Evolutionary conservation across 2,888 invertebrate species (phyloP), one percentile per base, ranked within the genome.

Genomic region (Cryptocheilus praepositus): DNA sequence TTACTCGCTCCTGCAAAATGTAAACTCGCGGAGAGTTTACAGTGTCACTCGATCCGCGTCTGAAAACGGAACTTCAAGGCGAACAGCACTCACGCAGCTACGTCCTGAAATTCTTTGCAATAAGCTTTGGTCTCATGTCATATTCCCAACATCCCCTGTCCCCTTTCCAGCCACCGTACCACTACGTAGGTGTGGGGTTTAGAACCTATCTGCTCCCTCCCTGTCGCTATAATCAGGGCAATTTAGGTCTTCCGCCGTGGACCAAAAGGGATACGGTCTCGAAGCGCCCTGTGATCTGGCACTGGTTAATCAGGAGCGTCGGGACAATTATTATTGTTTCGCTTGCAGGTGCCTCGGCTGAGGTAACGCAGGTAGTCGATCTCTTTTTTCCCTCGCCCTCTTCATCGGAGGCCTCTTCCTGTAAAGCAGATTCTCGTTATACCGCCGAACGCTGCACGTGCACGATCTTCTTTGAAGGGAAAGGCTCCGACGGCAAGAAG

Each of bases 281-380:
- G 55, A 49, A 76, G 79, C 77, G 79, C 81, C 79, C 76, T 83
- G 81, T 83, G 81, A 82, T 83, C 82, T 81, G 79, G 69, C 71
- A 77, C 76, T 36, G 36, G 78, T 78, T 83, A 81, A 82, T 79
- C 81, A 79, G 73, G 59, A 64, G 62, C 66, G 67, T 61, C 67
- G 70, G 67, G 72, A 77, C 80, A 80, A 81, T 81, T 80, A 81
- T 80, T 70, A 67, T 61, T 28, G 45, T 53, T 36, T 21, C 53
- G 58, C 51, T 64, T 55, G 60, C 67, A 68, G 67, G 60, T 68
- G 60, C 55, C 64, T 56, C 43, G 28, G 22, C 51, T 52, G 54
- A 57, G 46, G 22, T 36, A 36, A 4, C 43, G 55, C 58, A 64
- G 64, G 58, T 56, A 53, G 25, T 53, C 56, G 57, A n/a, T n/a